phyloP scores from a whole-genome alignment of 2,113 vertebrate species.

The Phyllostomus discolor region DNA sequence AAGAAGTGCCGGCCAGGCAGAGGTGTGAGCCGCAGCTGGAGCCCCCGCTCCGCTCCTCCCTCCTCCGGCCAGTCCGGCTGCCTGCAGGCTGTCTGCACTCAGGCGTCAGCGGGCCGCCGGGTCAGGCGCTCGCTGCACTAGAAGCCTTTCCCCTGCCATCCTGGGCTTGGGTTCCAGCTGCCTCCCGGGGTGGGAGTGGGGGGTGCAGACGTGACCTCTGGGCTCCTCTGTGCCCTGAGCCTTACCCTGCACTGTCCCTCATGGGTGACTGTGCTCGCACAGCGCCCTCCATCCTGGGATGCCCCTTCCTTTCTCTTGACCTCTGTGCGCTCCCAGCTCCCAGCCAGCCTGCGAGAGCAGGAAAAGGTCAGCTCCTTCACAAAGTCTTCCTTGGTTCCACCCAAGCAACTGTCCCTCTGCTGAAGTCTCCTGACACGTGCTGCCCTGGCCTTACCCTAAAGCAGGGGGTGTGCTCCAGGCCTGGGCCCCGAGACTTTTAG shows the following conservation, averaged over 20 bases:
- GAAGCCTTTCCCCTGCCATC: background rate
- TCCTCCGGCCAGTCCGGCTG: background rate
- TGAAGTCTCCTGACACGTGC: background rate
- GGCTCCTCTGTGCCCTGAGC: background rate
- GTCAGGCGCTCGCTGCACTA: background rate
- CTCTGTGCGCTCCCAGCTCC: background rate
- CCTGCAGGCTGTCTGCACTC: background rate
- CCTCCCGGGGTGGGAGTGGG: background rate
- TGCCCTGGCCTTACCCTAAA: background rate
- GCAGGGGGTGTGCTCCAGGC: background rate
- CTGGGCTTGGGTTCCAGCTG: background rate
- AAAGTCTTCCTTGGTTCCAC: background rate
- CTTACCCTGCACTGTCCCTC: background rate
- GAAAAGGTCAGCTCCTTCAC: background rate
- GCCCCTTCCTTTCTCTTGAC: background rate
- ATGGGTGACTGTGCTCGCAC: background rate
- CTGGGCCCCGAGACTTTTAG: background rate
- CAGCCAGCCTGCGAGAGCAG: background rate
- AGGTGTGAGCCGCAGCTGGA: background rate
- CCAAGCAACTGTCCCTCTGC: background rate
- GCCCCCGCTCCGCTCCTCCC: background rate
- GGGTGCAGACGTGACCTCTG: background rate
- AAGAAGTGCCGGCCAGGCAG: background rate
- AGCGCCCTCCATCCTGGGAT: background rate
- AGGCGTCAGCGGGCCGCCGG: background rate